Base-by-base conservation (phyloP, 30 jellyfish, hydroid and myxozoan species). In the Turritopsis rubra region DNA sequence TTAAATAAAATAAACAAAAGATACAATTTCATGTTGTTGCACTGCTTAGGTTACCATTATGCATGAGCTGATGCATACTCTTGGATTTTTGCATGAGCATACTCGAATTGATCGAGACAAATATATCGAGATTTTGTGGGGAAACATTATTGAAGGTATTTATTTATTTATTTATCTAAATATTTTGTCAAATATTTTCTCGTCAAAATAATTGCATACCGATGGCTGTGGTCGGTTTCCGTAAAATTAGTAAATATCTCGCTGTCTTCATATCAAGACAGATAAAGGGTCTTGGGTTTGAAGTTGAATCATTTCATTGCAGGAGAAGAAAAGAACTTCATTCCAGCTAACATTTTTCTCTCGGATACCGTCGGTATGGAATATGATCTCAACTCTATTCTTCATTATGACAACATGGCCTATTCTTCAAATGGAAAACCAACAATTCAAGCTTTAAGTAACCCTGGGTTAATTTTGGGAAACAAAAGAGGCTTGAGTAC, bases 361-460 rank as follows among this genome's bases (percentile, higher is more conserved):
- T n/a, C 77, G 77, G 77, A 9, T 27, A 68, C 28, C 77, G 1
- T 68, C 17, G 77, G 19, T 27, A n/a, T 68, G 4, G 30, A 68
- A 68, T 68, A 68, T 1, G 77, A 68, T 1, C 19, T n/a, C 30
- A 23, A 68, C 19, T 68, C 77, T 22, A 27, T 68, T n/a, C 77
- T 68, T n/a, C 77, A 68, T 68, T 68, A 68, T 22, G 77, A 68
- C 77, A 68, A 68, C 21, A n/a, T n/a, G 31, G 77, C 77, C 30
- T 68, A n/a, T 1, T 68, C 77, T 8, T n/a, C 77, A 23, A 68
- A 68, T 68, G 31, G 77, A 27, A 68, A 27, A 68, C 77, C 28
- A 68, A 68, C 77, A 8, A 68, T 68, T 27, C 28, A 19, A 68
- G 16, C 77, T 7, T n/a, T 68, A 68, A n/a, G 4, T 23, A 68